A percentile compares a stretch with the other conserved stretches of the same genome.
phyloP scores from a whole-genome alignment of 2,888 invertebrate genomes.

The Macaria notata region DNA sequence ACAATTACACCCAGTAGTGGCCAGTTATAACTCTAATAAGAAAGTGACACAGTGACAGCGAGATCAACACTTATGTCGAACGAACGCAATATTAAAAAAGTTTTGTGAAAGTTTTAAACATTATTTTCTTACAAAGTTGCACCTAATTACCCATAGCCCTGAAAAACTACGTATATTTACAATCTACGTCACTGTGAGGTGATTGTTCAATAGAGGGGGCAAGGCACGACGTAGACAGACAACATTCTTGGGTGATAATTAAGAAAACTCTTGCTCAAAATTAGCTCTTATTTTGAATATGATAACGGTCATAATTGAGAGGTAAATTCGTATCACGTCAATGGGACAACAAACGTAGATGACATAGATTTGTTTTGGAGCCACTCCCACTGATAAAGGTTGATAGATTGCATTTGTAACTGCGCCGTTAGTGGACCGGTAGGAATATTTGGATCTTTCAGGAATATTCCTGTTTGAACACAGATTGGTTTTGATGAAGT shows the following conservation, averaged over 20 bases:
- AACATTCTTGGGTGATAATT: conserved; percentile 3
- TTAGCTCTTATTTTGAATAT: too few species aligned
- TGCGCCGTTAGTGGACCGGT: neutral
- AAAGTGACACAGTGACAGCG: too few species aligned
- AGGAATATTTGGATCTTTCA: neutral
- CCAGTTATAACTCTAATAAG: too few species aligned
- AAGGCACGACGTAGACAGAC: neutral
- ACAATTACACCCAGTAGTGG: too few species aligned
- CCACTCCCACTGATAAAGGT: conserved; percentile 12
- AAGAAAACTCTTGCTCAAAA: neutral
- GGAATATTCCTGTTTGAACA: neutral
- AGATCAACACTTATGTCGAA: too few species aligned
- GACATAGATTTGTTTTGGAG: conserved; percentile 9
- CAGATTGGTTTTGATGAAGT: too few species aligned
- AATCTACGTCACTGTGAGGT: conserved; percentile 1
- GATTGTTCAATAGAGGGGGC: conserved; percentile 9
- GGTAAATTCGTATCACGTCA: neutral
- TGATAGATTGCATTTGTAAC: conserved; percentile 2
- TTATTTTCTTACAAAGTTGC: too few species aligned
- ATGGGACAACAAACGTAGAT: conserved; percentile 1
- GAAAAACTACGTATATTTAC: too few species aligned
- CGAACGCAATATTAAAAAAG: too few species aligned
- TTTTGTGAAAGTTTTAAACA: too few species aligned
- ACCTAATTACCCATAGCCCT: too few species aligned
- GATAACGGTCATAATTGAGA: too few species aligned